Percentiles rank a stretch among this genome's conserved stretches.
phyloP scores from a whole-genome alignment of 2,113 vertebrate species.

The Cynocephalus volans region DNA sequence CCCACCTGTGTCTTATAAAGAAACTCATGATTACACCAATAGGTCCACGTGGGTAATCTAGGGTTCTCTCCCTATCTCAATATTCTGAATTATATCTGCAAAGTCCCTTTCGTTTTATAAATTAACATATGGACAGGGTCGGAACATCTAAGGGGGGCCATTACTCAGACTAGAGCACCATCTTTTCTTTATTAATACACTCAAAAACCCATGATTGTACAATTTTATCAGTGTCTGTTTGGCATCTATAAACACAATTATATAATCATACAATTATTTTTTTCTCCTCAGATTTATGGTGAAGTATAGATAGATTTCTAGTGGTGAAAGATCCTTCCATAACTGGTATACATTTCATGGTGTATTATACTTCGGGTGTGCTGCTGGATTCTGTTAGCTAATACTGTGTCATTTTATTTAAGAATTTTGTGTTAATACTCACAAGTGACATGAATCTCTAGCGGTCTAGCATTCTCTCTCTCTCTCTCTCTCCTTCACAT shows the following conservation, averaged over 20 bases:
- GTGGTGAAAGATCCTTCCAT: not conserved
- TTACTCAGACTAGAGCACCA: not conserved
- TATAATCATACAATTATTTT: not conserved
- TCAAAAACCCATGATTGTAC: not conserved
- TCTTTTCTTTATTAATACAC: not conserved
- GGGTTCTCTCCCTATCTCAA: not conserved
- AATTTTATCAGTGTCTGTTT: not conserved
- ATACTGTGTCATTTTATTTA: not conserved
- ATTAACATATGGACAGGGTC: not conserved
- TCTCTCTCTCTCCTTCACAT: not conserved
- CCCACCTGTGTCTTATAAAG: not conserved
- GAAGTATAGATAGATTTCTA: not conserved
- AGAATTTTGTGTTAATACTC: not conserved
- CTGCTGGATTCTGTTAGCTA: not conserved
- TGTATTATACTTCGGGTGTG: not conserved
- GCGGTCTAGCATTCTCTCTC: not conserved
- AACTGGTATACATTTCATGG: not conserved
- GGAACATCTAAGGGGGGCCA: not conserved
- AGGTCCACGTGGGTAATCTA: not conserved
- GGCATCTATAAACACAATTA: not conserved
- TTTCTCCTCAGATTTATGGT: not conserved
- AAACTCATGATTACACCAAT: not conserved
- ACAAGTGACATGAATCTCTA: not conserved
- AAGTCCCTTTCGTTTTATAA: not conserved
- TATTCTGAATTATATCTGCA: not conserved